Conservation (phyloP, 2,888 invertebrate genomes). For the Iselma pallidipennis region DNA sequence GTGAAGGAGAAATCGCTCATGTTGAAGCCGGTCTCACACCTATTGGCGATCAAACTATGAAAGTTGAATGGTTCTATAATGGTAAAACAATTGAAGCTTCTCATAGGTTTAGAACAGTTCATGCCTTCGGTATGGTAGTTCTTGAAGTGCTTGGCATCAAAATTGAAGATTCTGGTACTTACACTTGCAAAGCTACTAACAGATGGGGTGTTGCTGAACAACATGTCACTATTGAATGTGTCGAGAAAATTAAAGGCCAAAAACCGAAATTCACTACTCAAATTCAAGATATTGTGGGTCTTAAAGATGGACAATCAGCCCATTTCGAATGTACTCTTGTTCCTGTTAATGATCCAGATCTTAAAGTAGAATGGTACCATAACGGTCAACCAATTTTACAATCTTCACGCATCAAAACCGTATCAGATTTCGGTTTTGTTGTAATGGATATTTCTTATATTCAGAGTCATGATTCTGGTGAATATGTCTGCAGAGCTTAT, state of each 20-base stretch:
- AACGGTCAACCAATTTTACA: constrained; percentile 89
- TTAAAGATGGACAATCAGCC: constrained; percentile 91
- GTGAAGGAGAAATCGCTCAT: constrained; percentile 95
- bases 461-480: constrained; percentile 90
- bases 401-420: constrained; percentile 88
- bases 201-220: constrained; percentile 88
- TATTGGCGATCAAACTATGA: constrained; percentile 90
- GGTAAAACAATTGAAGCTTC: constrained; percentile 85
- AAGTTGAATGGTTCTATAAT: constrained; percentile 96
- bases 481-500: constrained; percentile 89
- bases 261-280: constrained; percentile 89
- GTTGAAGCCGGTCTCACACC: constrained; percentile 97
- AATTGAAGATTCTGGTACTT: constrained; percentile 88
- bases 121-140: constrained; percentile 97
- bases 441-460: constrained; percentile 93
- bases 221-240: constrained; percentile 78
- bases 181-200: constrained; percentile 87
- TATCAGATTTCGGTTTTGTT: constrained; percentile 94
- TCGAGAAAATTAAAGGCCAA: constrained; percentile 83
- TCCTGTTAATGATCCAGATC: constrained; percentile 91
- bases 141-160: constrained; percentile 94
- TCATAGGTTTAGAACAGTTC: constrained; percentile 89
- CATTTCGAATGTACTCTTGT: constrained; percentile 95
- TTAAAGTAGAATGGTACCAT: constrained; percentile 97
- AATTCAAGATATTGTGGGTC: constrained; percentile 78